Evolutionary conservation across 2,888 invertebrate genomes (phyloP).

Genomic region (Mimachlamys varia): DNA sequence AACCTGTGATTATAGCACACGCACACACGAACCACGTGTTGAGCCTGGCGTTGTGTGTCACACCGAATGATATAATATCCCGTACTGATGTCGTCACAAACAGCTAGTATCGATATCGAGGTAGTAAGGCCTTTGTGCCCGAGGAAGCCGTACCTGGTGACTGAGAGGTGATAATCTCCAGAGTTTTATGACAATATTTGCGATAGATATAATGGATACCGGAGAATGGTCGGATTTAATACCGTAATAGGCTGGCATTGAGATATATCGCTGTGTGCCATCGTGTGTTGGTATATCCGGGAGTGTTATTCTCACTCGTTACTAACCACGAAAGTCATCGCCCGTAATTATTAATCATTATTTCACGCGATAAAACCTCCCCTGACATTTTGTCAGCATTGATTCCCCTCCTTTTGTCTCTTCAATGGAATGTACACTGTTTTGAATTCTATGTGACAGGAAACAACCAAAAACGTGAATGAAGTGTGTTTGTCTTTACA

Average conservation of each 20-base stretch:
- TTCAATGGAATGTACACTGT: neutral
- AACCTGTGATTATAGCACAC: neutral
- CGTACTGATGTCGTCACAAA: neutral
- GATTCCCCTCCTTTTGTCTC: neutral
- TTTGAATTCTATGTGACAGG: neutral
- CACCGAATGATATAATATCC: neutral
- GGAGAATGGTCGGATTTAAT: neutral
- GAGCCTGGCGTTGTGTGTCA: too few relatives aligned
- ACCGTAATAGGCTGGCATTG: neutral
- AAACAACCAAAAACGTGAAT: neutral
- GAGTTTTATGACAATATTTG: slow-evolving; percentile 28
- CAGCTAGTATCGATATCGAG: neutral
- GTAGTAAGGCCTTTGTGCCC: neutral
- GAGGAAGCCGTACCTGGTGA: neutral
- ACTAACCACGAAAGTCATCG: neutral
- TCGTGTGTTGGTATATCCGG: neutral
- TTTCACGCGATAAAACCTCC: neutral
- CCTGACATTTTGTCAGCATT: neutral
- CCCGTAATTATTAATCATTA: neutral
- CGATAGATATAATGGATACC: slow-evolving; percentile 11
- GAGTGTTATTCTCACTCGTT: neutral
- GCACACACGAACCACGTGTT: neutral
- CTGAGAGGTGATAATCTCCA: neutral
- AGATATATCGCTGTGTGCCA: neutral
- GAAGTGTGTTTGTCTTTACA: neutral